Evolutionary conservation across 1,140 invertebrate species (phyloP).

Genomic region (Microplitis mediator): DNA sequence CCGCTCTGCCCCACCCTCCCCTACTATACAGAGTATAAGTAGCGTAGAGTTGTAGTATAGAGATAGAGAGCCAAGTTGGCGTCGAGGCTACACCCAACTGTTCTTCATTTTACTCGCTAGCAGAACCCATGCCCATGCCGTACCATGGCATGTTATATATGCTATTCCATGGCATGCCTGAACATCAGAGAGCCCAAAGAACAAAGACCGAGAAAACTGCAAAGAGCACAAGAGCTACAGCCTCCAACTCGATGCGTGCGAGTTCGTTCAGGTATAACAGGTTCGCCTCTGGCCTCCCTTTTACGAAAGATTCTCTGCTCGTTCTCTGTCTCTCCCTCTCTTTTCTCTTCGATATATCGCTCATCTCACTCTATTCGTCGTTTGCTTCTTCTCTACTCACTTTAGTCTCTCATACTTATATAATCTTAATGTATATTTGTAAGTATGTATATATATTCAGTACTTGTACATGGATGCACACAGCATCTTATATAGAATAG

Average conservation of each 20-base stretch:
- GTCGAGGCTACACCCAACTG: too few species aligned
- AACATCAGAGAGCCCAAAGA: too few species aligned
- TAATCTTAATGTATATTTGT: not conserved
- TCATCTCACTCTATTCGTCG: constrained; percentile 24
- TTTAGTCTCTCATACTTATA: not conserved
- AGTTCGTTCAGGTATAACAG: constrained; percentile 53
- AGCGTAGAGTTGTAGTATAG: too few species aligned
- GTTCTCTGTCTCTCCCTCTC: constrained; percentile 28
- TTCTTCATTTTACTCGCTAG: too few species aligned
- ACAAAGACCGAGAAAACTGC: constrained; percentile 8
- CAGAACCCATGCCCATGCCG: too few species aligned
- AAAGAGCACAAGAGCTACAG: constrained; percentile 17
- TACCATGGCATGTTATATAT: too few species aligned
- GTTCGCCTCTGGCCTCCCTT: constrained; percentile 48
- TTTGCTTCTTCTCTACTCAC: constrained; percentile 26
- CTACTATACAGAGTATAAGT: too few species aligned
- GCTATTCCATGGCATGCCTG: too few species aligned
- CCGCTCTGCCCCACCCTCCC: too few species aligned
- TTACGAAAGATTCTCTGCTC: constrained; percentile 37
- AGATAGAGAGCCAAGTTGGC: too few species aligned
- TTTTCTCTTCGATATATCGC: constrained; percentile 24
- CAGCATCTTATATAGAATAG: too few species aligned
- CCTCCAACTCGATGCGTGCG: constrained; percentile 41
- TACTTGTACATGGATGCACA: not conserved
- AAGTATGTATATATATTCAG: not conserved